A percentile compares a stretch with the other conserved stretches of the same genome.
Conservation (phyloP, 1,140 invertebrate genomes). For the Anagrus nilaparvatae region DNA sequence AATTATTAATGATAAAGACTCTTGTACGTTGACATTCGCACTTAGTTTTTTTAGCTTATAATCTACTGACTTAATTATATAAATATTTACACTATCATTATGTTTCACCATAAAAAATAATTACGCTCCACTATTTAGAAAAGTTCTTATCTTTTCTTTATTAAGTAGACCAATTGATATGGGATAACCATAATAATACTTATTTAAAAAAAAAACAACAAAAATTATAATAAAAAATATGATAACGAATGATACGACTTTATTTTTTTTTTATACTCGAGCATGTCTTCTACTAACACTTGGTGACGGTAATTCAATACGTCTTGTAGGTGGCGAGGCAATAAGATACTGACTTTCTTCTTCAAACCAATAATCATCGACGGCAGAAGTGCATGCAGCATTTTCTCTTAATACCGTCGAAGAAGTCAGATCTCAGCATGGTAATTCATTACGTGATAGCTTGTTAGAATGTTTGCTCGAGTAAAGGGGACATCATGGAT, state of each 20-base stretch:
- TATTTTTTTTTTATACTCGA: conserved; percentile 4
- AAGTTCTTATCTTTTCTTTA: no score
- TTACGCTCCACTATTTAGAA: no score
- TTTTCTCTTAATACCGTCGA: conserved; percentile 7
- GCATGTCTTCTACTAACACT: conserved; percentile 12
- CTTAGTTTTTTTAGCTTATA: no score
- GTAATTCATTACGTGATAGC: conserved; percentile 37
- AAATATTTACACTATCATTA: no score
- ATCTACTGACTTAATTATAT: no score
- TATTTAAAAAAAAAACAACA: no score
- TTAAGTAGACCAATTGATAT: no score
- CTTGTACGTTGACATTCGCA: no score
- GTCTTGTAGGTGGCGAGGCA: conserved; percentile 11
- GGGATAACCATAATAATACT: no score
- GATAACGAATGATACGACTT: conserved; percentile 8
- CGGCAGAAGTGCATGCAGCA: background rate
- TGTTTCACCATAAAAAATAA: no score
- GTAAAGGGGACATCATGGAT: conserved; percentile 55
- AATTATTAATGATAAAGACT: no score
- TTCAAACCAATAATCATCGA: conserved; percentile 16
- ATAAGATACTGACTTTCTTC: conserved; percentile 15
- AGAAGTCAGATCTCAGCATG: conserved; percentile 35
- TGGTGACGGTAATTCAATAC: conserved; percentile 7
- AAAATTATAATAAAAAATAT: no score
- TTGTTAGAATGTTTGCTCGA: conserved; percentile 39